Evolutionary conservation across 1,140 invertebrate species (phyloP), one percentile per base, ranked within the genome.

Genomic region (Zaprionus vittiger): DNA sequence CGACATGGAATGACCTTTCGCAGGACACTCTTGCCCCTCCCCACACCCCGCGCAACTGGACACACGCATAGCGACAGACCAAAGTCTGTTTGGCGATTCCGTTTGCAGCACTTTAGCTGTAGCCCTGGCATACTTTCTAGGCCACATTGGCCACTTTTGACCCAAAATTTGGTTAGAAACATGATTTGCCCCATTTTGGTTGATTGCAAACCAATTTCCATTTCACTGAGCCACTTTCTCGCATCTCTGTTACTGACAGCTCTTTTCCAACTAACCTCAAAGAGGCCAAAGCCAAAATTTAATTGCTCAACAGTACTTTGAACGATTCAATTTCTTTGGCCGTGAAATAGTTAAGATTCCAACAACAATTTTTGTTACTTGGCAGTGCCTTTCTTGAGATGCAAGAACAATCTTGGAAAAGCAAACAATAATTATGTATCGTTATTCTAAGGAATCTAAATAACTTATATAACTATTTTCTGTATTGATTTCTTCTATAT

Each of bases 1-100:
- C 76, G 62, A 73, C 63, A 22, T 59, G 57, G 73, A 38, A 41
- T 70, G 83, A 83, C 83, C 81, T 89, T 87, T 81, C 12, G 15
- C 37, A 73, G 80, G 17, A 34, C 31, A 11, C 31, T 11, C 31
- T 34, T 17, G 41, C n/a, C 41, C n/a, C 41, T 1, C 17, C 41
- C 1, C 41, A 3, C n/a, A 9, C 6, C 41, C 17, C n/a, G 65
- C 34, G 47, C 78, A 24, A 70, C 73, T 74, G 66, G 63, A 71
- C 60, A 64, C 59, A 70, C 74, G 62, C 77, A 77, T 34, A 70
- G 63, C 59, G 17, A 64, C n/a, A 67, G 52, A 31, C 34, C 41
- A 17, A 47, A 17, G 41, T 47, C n/a, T 47, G 41, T 47, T 47
- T 47, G 41, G n/a, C 41, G 3, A 17, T 17, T 47, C 41, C 41